Conservation (phyloP, 37 sponge, comb jelly and placozoan species). For the Beroe forskalii region DNA sequence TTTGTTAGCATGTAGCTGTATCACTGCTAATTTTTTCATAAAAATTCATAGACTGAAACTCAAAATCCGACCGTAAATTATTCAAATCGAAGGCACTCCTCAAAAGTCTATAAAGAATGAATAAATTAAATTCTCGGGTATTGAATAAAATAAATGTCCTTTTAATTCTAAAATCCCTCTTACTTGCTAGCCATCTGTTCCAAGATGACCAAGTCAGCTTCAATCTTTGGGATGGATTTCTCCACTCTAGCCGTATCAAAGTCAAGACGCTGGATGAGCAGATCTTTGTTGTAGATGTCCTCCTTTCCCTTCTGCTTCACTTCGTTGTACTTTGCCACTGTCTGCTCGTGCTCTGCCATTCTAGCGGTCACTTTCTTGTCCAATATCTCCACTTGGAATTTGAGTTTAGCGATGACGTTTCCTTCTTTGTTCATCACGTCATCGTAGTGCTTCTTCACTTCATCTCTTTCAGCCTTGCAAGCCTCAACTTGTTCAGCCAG, state of each 20-base stretch:
- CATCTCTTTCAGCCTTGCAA: not conserved
- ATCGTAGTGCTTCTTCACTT: constrained; percentile 17
- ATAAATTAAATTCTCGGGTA: too few species aligned
- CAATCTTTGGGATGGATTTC: not conserved
- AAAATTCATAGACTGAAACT: too few species aligned
- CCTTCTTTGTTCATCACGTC: not conserved
- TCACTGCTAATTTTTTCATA: too few species aligned
- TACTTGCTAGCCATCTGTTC: constrained; percentile 11
- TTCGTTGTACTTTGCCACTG: not conserved
- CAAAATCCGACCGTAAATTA: too few species aligned
- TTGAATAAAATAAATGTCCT: too few species aligned
- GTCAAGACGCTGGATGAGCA: constrained; percentile 25
- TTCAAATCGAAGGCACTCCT: too few species aligned
- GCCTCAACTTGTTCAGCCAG: not conserved
- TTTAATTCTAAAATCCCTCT: too few species aligned
- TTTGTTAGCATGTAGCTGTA: too few species aligned
- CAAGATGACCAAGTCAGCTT: not conserved
- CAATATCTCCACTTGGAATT: not conserved
- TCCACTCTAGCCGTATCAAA: not conserved
- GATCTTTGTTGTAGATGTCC: constrained; percentile 24
- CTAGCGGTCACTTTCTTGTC: not conserved
- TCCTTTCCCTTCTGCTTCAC: not conserved
- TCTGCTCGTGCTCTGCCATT: not conserved
- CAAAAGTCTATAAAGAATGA: too few species aligned
- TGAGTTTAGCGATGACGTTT: constrained; percentile 9